Evolutionary conservation across 2,888 invertebrate genomes (phyloP), one percentile per base, ranked within the genome.

Genomic region (Geotrupes spiniger): DNA sequence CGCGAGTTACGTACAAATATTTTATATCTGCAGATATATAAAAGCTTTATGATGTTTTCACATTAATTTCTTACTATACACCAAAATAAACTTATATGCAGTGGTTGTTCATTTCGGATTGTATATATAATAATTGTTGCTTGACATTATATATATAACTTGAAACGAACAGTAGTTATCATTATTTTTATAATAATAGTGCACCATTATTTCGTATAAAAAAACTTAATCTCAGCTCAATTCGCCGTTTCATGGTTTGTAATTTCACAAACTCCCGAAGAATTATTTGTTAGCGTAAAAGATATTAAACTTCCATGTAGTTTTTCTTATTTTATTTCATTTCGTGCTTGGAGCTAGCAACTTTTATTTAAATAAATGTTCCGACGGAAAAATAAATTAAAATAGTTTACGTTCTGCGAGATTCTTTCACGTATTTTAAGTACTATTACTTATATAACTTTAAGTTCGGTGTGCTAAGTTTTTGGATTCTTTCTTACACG

Each of bases 271-370:
- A 21, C 6, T 61, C 59, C 54, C 59, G 58, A 49, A 54, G 44
- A 52, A 53, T 55, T 61, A 58, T 60, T 61, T 57, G 56, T 52
- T 53, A 57, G 61, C 59, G 61, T 60, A 54, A 45, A 50, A 47
- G 58, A 61, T 61, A 63, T 63, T 61, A 63, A 65, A 64, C 59
- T 65, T 65, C 63, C 59, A 63, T 59, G 59, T 58, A 56, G 56
- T 63, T 63, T 62, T 60, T 63, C 63, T 63, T 64, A 63, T 63
- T 61, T 4, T 21, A 63, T 63, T 63, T 60, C 60, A 52, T 53
- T 50, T 49, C 51, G 55, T 55, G 42, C 51, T 56, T 52, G 31
- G 55, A 51, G 55, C 52, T 59, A 60, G 62, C 56, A 62, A 63
- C 59, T 63, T 21, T 63, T 55, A 61, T 59, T 61, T 60, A 58